phyloP scores from a whole-genome alignment of 2,797 vertebrate species.

The Cyclura pinguis region DNA sequence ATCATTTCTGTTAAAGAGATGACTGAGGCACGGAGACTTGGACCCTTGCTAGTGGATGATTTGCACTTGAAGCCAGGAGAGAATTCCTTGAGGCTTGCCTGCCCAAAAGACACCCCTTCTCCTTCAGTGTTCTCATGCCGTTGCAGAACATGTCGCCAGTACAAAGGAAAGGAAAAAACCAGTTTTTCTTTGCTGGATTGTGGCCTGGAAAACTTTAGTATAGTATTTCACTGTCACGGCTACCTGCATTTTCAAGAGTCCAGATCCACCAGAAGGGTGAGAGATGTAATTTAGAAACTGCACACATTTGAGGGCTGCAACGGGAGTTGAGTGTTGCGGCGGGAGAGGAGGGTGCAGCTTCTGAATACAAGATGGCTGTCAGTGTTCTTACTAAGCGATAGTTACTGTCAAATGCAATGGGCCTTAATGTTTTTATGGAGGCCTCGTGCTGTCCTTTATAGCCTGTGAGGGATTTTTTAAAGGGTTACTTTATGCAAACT shows the following conservation, averaged over 20 bases:
- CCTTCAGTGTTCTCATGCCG: neutral
- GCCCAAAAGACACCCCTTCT: slow-evolving; percentile 3
- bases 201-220: slow-evolving; percentile 2
- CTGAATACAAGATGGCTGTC: neutral
- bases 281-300: neutral
- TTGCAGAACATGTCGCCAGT: neutral
- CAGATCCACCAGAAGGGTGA: neutral
- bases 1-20: slow-evolving; percentile 20
- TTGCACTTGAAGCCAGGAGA: slow-evolving; percentile 11
- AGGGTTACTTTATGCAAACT: too few species aligned
- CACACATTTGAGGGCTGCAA: neutral
- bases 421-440: neutral
- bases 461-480: neutral
- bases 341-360: neutral
- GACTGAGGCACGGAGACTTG: slow-evolving; percentile 7
- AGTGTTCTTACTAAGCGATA: neutral
- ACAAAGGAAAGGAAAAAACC: neutral
- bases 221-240: neutral
- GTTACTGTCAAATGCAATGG: neutral
- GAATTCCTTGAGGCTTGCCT: slow-evolving; percentile 20
- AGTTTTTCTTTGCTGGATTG: neutral
- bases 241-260: neutral
- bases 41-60: slow-evolving; percentile 1
- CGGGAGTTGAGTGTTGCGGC: neutral
- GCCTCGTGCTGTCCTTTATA: too few species aligned